Evolutionary conservation across 2,113 vertebrate genomes (phyloP).

Genomic region (Cariama cristata): DNA sequence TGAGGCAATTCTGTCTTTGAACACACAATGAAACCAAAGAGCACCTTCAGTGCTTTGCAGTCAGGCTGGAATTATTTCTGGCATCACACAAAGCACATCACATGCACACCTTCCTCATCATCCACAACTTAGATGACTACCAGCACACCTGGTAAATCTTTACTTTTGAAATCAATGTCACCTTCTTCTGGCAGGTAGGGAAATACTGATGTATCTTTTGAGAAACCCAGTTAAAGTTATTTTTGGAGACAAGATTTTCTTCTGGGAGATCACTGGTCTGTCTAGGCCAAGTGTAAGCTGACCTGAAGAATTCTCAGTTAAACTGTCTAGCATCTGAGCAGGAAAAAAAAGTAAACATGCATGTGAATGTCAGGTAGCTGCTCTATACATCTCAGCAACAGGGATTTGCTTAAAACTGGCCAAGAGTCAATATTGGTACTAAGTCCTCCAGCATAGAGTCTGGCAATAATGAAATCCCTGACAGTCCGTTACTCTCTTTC

Average conservation of each 20-base stretch:
- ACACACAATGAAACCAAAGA: neutral
- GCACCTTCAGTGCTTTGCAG: neutral
- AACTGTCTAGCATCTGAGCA: neutral
- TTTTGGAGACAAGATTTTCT: neutral
- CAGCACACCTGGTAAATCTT: neutral
- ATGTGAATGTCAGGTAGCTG: neutral
- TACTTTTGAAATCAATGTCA: neutral
- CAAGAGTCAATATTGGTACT: neutral
- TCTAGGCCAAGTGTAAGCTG: neutral
- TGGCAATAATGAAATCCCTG: neutral
- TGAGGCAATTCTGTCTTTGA: neutral
- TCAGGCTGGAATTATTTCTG: neutral
- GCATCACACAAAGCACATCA: neutral
- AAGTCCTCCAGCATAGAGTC: neutral
- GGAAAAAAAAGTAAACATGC: neutral
- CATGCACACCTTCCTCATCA: neutral
- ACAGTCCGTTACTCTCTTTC: neutral
- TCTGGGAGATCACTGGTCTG: neutral
- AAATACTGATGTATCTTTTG: neutral
- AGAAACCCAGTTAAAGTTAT: neutral
- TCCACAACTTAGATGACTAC: neutral
- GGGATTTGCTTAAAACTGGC: neutral
- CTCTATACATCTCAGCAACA: neutral
- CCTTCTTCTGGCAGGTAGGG: neutral
- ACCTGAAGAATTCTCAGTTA: neutral